These are phyloP conservation scores for Polia nebulosa DNA, from an alignment of 2,888 invertebrate species.

Conservation along the genomic window DNA sequence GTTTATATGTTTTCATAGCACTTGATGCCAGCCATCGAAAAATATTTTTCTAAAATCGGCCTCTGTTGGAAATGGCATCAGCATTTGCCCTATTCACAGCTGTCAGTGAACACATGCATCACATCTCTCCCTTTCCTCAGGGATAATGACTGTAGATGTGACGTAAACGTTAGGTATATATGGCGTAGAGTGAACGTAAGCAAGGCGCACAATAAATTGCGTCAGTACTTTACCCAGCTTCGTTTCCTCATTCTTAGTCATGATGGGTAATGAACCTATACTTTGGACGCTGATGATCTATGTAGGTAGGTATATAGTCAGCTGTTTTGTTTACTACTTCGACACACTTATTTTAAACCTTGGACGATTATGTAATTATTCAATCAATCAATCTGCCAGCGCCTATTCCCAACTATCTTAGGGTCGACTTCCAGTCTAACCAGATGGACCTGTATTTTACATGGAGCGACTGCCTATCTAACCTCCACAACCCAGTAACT, in stretches of 20 bases:
- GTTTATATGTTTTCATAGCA: too few relatives aligned
- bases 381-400: too few relatives aligned
- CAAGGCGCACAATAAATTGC: background rate
- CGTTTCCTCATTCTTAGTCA: slow-evolving; percentile 33
- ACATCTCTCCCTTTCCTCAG: background rate
- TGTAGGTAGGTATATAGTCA: background rate
- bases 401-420: too few relatives aligned
- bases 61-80: background rate
- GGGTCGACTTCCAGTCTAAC: too few relatives aligned
- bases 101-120: slow-evolving; percentile 18
- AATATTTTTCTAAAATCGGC: slow-evolving; percentile 1
- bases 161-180: background rate
- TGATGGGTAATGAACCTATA: background rate
- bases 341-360: background rate
- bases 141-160: slow-evolving; percentile 13
- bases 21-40: too few relatives aligned
- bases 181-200: background rate
- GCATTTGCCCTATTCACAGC: background rate
- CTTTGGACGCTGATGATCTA: too few relatives aligned
- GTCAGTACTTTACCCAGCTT: slow-evolving; percentile 21
- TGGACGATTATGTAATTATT: too few relatives aligned
- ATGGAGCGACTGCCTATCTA: too few relatives aligned
- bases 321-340: background rate
- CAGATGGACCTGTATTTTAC: too few relatives aligned
- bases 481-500: too few relatives aligned